Base-by-base conservation (phyloP, 2,113 vertebrate genomes). In the Notothenia coriiceps region DNA sequence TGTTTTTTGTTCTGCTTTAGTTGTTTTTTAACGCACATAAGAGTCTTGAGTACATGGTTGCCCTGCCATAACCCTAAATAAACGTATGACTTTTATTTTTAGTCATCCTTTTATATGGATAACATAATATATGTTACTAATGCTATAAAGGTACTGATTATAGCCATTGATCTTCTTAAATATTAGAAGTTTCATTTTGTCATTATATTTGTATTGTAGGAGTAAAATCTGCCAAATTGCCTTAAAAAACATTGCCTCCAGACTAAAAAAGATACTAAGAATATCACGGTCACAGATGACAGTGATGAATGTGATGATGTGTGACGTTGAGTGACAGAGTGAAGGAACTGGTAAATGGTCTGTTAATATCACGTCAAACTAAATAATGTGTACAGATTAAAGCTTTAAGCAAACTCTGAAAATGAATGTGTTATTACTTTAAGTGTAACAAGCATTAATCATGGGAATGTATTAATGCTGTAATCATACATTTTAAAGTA, bases 281-380 rank as follows among this genome's bases (percentile, higher is more conserved):
- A 44, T 43, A 52, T 18, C 49, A 74, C 35, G 43, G 54, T 40
- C 29, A 20, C 64, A 13, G 49, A 20, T 55, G 78, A 73, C 77
- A 85, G 65, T 70, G 74, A 84, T 79, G 69, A 74, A 62, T 25
- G 44, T 51, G 67, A 69, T 59, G 70, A 71, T 50, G 64, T 15
- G 14, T 7, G 14, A 44, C n/a, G 12, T 6, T 14, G 47, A 67
- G 52, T 71, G 86, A 82, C 75, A 68, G 69, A 50, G 65, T 52
- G 20, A 75, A 61, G 25, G 51, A 18, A 60, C 51, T 62, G 65
- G 64, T 83, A 73, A 84, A 80, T 57, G 73, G 12, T 25, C 15
- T 20, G 70, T 57, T 66, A 59, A 80, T 62, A 15, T 44, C 70
- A 51, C 6, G 74, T 79, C 70, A 68, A 35, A 25, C 25, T 59